Base-by-base conservation (phyloP, 2,113 vertebrate species). In the Puntigrus tetrazona region DNA sequence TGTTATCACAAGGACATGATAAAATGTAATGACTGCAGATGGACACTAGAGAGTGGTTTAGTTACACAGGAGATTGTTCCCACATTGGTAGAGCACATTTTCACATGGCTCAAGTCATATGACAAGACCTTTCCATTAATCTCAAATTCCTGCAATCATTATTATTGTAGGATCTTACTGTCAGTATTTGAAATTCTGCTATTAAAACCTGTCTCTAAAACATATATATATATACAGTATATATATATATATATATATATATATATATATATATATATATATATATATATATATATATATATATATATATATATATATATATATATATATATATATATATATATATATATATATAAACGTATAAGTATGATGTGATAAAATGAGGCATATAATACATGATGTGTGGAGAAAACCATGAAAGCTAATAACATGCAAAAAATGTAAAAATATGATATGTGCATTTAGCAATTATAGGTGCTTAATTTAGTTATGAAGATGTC, bases 21-120 rank as follows among this genome's bases (percentile, higher is more conserved):
- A 8, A 41, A 4, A 43, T 63, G 52, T 43, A 29, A 61, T 79
- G 22, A 36, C 77, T 43, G 1, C 14, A 61, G 57, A 22, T 80
- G 57, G 25, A 63, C 57, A 20, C 78, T 65, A 65, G 78, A 80
- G 36, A 45, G 78, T 47, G 27, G 25, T 67, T 65, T 47, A 47
- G 78, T 80, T 65, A 80, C 77, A 61, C 78, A 31, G 43, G 8
- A 45, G 25, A 45, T 31, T 75, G 72, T 75, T 3, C 14, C 41
- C 0, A 50, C 1, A 9, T 52, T 5, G 3, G 10, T 65, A 69
- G 3, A 29, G 27, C 5, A 14, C 22, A 3, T 41, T 73, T 16
- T 0, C 38, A 70, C 34, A 41, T 5, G 34, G 67, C 25, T 70
- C 9, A 70, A 70, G 29, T 34, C 29, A 67, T 1, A 20, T 8